Conservation (phyloP, 2,113 vertebrate species). For the Tragelaphus strepsiceros region DNA sequence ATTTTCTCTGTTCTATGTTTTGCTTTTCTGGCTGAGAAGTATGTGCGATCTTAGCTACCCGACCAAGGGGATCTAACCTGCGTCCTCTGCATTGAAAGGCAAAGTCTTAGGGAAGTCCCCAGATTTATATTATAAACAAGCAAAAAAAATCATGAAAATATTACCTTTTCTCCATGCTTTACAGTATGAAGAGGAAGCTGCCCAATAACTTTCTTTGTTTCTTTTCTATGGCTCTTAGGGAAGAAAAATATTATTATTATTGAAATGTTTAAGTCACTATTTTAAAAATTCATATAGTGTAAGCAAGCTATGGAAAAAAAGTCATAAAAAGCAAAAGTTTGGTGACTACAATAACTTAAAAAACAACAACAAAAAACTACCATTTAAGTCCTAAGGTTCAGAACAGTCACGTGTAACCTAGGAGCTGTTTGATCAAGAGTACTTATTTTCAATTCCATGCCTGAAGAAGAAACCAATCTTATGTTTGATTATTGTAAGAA, state of each 20-base stretch:
- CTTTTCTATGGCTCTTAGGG: slow-evolving; percentile 82
- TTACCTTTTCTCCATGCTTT: slow-evolving; percentile 86
- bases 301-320: background rate
- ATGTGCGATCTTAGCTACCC: background rate
- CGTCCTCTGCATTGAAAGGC: background rate
- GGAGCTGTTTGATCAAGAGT: background rate
- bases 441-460: background rate
- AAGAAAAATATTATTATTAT: slow-evolving; percentile 32
- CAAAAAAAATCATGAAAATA: background rate
- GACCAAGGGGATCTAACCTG: background rate
- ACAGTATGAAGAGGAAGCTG: slow-evolving; percentile 84
- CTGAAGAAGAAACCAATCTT: background rate
- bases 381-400: background rate
- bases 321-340: slow-evolving; percentile 23
- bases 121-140: background rate
- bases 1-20: background rate
- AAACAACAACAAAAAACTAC: background rate
- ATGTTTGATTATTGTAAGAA: background rate
- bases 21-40: background rate
- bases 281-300: background rate
- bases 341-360: background rate
- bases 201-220: slow-evolving; percentile 84
- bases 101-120: background rate
- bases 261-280: slow-evolving; percentile 19
- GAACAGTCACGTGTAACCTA: background rate